These are phyloP conservation scores for Geococcyx californianus DNA, from an alignment of 2,113 vertebrate genomes.

Conservation along the genomic window DNA sequence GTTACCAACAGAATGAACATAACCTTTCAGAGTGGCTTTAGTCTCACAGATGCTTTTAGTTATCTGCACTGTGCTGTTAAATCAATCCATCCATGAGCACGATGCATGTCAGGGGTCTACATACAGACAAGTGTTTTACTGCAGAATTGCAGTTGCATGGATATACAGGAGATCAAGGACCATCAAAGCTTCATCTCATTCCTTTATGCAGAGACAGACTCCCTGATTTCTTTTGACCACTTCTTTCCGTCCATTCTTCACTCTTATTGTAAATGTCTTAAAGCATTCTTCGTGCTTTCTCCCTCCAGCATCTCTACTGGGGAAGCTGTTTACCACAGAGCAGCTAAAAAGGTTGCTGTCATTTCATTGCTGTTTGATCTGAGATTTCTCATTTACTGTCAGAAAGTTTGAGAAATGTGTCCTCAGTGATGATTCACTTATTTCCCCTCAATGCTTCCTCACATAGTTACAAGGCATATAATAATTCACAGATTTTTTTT, in stretches of 20 bases:
- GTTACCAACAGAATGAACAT: neutral
- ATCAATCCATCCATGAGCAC: neutral
- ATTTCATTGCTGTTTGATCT: neutral
- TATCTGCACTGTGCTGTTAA: neutral
- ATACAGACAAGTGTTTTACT: neutral
- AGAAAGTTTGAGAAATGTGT: neutral
- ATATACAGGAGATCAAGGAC: neutral
- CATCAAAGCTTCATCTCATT: neutral
- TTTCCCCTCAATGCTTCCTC: neutral
- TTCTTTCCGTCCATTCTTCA: no score
- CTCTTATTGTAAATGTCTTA: neutral
- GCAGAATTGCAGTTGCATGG: neutral
- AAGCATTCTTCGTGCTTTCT: neutral
- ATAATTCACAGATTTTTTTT: neutral
- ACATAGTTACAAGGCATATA: neutral
- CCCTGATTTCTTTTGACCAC: neutral
- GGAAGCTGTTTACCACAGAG: neutral
- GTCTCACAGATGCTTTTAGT: neutral
- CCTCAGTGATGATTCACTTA: neutral
- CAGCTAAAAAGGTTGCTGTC: neutral
- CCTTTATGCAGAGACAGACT: neutral
- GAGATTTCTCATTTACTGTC: neutral
- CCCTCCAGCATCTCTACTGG: neutral
- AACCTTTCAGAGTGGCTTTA: neutral
- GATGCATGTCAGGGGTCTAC: neutral